A percentile compares a stretch with the other conserved stretches of the same genome.
phyloP scores from a whole-genome alignment of 1,140 invertebrate genomes.

The Phortica variegata region DNA sequence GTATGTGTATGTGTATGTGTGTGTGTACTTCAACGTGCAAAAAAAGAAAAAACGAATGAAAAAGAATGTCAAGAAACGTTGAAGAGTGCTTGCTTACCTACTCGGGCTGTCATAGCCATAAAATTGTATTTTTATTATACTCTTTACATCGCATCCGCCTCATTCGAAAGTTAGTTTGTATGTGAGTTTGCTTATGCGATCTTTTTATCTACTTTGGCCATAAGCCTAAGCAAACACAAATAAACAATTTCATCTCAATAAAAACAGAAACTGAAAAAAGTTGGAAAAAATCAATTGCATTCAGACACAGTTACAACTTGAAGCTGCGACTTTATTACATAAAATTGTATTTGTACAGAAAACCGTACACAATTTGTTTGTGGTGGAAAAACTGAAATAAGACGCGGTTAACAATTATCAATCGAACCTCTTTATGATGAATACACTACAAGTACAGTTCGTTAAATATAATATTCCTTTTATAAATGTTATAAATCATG shows the following conservation, averaged over 20 bases:
- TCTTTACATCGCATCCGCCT: constrained; percentile 1
- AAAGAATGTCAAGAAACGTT: too few species aligned
- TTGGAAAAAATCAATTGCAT: constrained; percentile 27
- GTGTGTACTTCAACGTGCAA: too few species aligned
- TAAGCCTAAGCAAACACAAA: constrained; percentile 42
- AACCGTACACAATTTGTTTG: too few species aligned
- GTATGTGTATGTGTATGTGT: background rate
- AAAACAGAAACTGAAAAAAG: constrained; percentile 6
- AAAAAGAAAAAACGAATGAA: too few species aligned
- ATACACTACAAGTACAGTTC: background rate
- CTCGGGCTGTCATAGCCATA: constrained; percentile 30
- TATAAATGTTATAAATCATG: background rate
- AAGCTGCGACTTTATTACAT: background rate
- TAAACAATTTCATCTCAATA: constrained; percentile 30
- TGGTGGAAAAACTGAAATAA: background rate
- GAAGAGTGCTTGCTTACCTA: background rate
- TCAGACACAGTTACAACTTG: constrained; percentile 12
- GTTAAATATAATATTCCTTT: background rate
- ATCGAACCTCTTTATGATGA: background rate
- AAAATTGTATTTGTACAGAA: too few species aligned
- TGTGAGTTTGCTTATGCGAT: constrained; percentile 23
- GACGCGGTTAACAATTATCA: background rate
- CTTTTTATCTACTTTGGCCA: constrained; percentile 40
- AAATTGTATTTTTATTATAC: constrained; percentile 38
- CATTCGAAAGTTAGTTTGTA: too few species aligned